Evolutionary conservation across 2,888 invertebrate species (phyloP).

Genomic region (Syrista parreyssii): DNA sequence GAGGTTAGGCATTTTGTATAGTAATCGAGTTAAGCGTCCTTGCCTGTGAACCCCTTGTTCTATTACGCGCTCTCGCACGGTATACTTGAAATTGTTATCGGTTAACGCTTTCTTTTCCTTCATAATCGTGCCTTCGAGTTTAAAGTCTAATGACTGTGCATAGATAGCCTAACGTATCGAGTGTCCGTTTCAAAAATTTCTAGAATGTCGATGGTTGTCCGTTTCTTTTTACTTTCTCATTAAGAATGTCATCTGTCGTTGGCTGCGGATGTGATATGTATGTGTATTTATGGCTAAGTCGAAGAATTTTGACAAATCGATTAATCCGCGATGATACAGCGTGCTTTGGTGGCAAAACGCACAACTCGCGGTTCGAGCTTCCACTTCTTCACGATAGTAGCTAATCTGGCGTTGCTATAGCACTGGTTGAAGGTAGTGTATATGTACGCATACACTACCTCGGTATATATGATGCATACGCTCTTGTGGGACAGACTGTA

Average conservation of each 20-base stretch:
- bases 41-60: constrained; percentile 20
- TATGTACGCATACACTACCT: neutral
- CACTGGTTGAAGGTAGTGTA: neutral
- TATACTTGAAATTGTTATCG: neutral
- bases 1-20: constrained; percentile 26
- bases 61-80: neutral
- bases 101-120: neutral
- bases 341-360: neutral
- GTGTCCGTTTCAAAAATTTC: neutral
- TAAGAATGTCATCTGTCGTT: neutral
- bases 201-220: neutral
- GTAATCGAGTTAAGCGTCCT: constrained; percentile 26
- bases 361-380: neutral
- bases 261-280: neutral
- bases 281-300: neutral
- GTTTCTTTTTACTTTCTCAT: neutral
- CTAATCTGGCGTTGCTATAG: neutral
- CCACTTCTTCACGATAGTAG: neutral
- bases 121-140: neutral
- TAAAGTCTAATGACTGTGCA: neutral
- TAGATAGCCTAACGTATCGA: neutral
- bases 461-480: neutral
- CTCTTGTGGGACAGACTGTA: neutral
- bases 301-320: neutral
- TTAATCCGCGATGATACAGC: neutral